These are phyloP conservation scores for Ifrita kowaldi DNA, from an alignment of 2,113 vertebrate genomes.

Conservation along the genomic window DNA sequence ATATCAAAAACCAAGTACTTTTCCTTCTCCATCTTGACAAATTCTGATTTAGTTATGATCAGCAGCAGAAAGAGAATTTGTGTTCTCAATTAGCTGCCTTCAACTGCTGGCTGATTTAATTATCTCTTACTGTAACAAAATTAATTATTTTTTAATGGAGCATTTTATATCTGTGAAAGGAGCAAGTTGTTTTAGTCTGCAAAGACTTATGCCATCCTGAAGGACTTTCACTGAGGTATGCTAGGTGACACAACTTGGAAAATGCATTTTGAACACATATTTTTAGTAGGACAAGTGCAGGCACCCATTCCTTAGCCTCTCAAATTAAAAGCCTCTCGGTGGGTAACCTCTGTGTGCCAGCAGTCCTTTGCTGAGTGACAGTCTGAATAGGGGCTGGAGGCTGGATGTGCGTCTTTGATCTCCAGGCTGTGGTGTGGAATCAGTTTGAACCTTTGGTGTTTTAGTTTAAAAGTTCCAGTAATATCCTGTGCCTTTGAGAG, in stretches of 20 bases:
- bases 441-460: neutral
- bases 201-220: neutral
- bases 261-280: neutral
- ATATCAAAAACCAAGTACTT: neutral
- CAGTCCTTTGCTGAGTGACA: neutral
- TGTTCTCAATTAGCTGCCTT: neutral
- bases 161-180: neutral
- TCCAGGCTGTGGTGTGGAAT: neutral
- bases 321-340: neutral
- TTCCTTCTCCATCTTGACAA: neutral
- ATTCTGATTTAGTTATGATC: neutral
- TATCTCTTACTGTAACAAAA: constrained; percentile 1
- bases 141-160: neutral
- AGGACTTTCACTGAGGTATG: neutral
- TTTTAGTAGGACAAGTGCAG: neutral
- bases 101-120: constrained; percentile 1
- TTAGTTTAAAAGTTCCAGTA: neutral
- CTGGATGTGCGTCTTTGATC: fast-evolving
- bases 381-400: neutral
- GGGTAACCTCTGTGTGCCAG: neutral
- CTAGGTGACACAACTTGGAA: neutral
- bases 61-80: neutral
- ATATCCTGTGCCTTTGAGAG: neutral
- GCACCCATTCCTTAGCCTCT: neutral
- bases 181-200: neutral